Conservation (phyloP, 2,888 invertebrate species). For the Leptothorax acervorum region DNA sequence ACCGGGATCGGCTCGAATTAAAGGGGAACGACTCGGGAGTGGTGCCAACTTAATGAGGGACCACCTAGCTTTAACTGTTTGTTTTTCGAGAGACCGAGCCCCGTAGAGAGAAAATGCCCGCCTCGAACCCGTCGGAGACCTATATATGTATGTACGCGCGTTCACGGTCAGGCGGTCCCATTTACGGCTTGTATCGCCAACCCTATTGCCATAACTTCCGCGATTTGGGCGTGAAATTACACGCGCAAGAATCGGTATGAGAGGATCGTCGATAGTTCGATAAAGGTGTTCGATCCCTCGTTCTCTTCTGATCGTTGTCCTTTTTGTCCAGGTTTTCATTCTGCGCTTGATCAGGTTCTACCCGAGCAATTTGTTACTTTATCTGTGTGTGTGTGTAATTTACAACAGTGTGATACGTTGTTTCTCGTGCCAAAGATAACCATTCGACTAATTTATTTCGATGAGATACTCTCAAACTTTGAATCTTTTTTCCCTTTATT, state of each 20-base stretch:
- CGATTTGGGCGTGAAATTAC: slow-evolving; percentile 79
- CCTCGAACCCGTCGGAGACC: slow-evolving; percentile 41
- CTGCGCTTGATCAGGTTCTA: slow-evolving; percentile 39
- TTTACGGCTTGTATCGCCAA: slow-evolving; percentile 73
- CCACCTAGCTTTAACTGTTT: slow-evolving; percentile 79
- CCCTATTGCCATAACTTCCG: slow-evolving; percentile 75
- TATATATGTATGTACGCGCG: slow-evolving; percentile 23
- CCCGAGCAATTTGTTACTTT: slow-evolving; percentile 51
- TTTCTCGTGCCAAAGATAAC: slow-evolving; percentile 33
- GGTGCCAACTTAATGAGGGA: slow-evolving; percentile 82
- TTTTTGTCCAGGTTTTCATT: slow-evolving; percentile 40
- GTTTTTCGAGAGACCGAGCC: slow-evolving; percentile 73
- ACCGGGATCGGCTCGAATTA: slow-evolving; percentile 73
- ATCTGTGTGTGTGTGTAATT: slow-evolving; percentile 48
- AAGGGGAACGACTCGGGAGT: slow-evolving; percentile 77
- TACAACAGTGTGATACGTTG: slow-evolving; percentile 36
- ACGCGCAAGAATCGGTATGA: slow-evolving; percentile 67
- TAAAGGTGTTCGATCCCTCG: slow-evolving; percentile 62
- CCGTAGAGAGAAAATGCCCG: slow-evolving; percentile 70
- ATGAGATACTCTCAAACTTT: not conserved
- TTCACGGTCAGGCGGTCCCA: slow-evolving; percentile 64
- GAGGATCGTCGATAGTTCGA: slow-evolving; percentile 63
- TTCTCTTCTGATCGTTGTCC: slow-evolving; percentile 25
- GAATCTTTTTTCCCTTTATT: not conserved
- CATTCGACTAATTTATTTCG: slow-evolving; percentile 24